These are phyloP conservation scores for Ciconia maguari DNA, from an alignment of 2,113 vertebrate genomes.

Conservation along the genomic window DNA sequence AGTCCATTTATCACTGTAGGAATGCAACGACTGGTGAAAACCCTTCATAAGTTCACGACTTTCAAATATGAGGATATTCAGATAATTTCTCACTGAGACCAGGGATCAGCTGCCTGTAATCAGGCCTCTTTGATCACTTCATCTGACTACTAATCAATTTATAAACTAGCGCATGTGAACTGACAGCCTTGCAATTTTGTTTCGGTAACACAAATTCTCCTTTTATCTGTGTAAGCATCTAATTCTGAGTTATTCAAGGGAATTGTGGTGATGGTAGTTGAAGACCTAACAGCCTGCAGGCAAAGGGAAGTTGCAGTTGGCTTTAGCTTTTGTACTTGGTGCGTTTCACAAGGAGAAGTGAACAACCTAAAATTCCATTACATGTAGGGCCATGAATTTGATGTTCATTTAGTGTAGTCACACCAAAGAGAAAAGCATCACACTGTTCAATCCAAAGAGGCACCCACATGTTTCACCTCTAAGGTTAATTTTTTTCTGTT, in stretches of 20 bases:
- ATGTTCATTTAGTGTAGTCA: not conserved
- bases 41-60: not conserved
- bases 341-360: not conserved
- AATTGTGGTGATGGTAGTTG: not conserved
- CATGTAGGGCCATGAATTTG: not conserved
- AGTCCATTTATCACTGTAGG: not conserved
- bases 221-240: not conserved
- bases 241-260: not conserved
- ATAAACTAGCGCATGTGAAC: not conserved
- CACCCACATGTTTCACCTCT: not conserved
- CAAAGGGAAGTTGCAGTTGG: not conserved
- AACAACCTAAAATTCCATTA: not conserved
- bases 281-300: not conserved
- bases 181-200: not conserved
- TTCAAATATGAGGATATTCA: not conserved
- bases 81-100: not conserved
- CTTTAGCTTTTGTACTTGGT: not conserved
- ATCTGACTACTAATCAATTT: not conserved
- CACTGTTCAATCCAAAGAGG: not conserved
- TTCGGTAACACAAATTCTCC: not conserved
- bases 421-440: not conserved
- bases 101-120: not conserved
- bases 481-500: not conserved
- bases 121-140: not conserved
- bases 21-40: slow-evolving; percentile 12